Percentiles rank a stretch among this genome's conserved stretches.
Evolutionary conservation across 2,888 invertebrate genomes (phyloP).

Genomic region (Eupeodes luniger): DNA sequence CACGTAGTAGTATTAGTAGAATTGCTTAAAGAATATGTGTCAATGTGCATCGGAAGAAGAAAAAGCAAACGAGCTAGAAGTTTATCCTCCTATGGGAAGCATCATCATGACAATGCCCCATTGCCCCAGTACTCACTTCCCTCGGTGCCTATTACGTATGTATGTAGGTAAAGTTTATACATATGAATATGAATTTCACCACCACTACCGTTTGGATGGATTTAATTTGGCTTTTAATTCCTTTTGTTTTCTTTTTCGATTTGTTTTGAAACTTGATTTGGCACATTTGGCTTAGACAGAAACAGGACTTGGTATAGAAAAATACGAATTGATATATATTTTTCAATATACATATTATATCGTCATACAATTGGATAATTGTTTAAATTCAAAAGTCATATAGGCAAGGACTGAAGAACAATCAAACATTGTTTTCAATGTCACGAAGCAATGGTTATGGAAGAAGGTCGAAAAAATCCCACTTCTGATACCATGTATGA

Average conservation of each 20-base stretch:
- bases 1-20: background rate
- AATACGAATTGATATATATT: background rate
- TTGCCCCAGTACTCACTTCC: slow-evolving; percentile 55
- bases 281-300: slow-evolving; percentile 1
- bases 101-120: slow-evolving; percentile 65
- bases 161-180: too few species aligned
- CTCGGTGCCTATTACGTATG: background rate
- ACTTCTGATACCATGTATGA: slow-evolving; percentile 6
- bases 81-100: slow-evolving; percentile 42
- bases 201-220: slow-evolving; percentile 27
- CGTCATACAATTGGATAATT: background rate
- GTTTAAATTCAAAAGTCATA: background rate
- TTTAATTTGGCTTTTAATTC: slow-evolving; percentile 52
- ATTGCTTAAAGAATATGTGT: slow-evolving; percentile 60
- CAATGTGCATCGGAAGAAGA: slow-evolving; percentile 60
- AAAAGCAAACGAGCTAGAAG: background rate
- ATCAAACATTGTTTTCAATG: background rate
- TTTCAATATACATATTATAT: too few species aligned
- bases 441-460: background rate
- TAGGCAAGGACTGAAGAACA: background rate
- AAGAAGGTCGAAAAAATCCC: background rate
- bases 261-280: slow-evolving; percentile 22
- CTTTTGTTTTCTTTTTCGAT: slow-evolving; percentile 33
- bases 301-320: background rate
- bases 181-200: background rate